These are phyloP conservation scores for Trogon melanurus DNA, from an alignment of 2,113 vertebrate genomes.

Conservation along the genomic window DNA sequence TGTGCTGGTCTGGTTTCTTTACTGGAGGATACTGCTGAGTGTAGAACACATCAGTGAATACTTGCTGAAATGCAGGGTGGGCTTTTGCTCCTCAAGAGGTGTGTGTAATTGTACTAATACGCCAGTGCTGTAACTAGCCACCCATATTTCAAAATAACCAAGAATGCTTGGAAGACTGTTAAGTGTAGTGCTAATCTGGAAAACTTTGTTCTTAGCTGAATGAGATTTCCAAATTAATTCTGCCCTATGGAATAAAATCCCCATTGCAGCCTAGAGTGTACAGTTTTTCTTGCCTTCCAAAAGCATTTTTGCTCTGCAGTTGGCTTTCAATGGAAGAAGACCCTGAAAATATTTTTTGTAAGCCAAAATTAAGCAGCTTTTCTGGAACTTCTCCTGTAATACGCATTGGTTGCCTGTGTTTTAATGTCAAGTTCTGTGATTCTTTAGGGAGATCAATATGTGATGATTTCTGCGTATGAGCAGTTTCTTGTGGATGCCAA, in stretches of 20 bases:
- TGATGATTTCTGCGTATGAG: neutral
- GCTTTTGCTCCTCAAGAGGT: neutral
- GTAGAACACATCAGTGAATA: neutral
- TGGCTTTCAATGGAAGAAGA: neutral
- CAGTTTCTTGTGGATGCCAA: neutral
- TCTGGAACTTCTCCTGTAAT: neutral
- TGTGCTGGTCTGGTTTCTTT: slow-evolving; percentile 15
- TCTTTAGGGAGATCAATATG: neutral
- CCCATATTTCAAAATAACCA: neutral
- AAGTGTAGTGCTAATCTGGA: fast-evolving
- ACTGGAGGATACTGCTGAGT: neutral
- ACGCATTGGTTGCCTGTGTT: neutral
- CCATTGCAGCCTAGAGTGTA: neutral
- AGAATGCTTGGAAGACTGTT: neutral
- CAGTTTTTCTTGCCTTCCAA: neutral
- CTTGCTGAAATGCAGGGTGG: neutral
- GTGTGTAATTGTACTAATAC: neutral
- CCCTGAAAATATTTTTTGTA: neutral
- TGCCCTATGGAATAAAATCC: neutral
- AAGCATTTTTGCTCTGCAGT: neutral
- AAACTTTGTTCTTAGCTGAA: neutral
- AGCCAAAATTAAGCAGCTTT: neutral
- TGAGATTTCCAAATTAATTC: neutral
- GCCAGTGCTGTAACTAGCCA: neutral
- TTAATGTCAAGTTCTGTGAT: neutral